A percentile compares a stretch with the other conserved stretches of the same genome.
phyloP scores from a whole-genome alignment of 1,140 invertebrate species.

The Solenopsis fugax region DNA sequence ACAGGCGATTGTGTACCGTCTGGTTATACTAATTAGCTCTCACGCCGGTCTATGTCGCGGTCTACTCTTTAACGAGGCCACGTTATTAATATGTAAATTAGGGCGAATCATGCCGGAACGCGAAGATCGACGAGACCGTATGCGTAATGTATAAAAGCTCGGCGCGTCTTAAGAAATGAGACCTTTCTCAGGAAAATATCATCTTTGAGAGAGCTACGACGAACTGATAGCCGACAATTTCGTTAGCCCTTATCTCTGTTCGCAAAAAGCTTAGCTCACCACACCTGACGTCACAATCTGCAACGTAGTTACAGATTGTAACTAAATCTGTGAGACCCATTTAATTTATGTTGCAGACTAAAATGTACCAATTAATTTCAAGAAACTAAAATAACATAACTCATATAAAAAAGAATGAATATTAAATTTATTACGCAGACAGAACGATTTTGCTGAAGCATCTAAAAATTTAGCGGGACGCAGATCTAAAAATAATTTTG shows the following conservation, averaged over 20 bases:
- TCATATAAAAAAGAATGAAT: too few relatives aligned
- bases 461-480: too few relatives aligned
- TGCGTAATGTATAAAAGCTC: not conserved
- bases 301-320: too few relatives aligned
- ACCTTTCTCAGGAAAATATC: not conserved
- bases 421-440: too few relatives aligned
- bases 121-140: conserved; percentile 11
- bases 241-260: not conserved
- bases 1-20: conserved; percentile 48
- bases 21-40: conserved; percentile 60
- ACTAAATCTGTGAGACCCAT: too few relatives aligned
- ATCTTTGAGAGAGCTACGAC: not conserved
- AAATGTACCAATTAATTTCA: too few relatives aligned
- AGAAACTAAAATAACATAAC: too few relatives aligned
- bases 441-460: too few relatives aligned
- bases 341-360: too few relatives aligned
- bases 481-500: too few relatives aligned
- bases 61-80: conserved; percentile 25
- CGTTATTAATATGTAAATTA: conserved; percentile 56
- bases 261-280: too few relatives aligned
- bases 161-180: not conserved
- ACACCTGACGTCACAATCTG: too few relatives aligned
- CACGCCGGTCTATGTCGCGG: not conserved
- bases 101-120: not conserved
- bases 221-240: not conserved